Base-by-base conservation (phyloP, 2,797 vertebrate genomes). In the Hozukius guyotensis region DNA sequence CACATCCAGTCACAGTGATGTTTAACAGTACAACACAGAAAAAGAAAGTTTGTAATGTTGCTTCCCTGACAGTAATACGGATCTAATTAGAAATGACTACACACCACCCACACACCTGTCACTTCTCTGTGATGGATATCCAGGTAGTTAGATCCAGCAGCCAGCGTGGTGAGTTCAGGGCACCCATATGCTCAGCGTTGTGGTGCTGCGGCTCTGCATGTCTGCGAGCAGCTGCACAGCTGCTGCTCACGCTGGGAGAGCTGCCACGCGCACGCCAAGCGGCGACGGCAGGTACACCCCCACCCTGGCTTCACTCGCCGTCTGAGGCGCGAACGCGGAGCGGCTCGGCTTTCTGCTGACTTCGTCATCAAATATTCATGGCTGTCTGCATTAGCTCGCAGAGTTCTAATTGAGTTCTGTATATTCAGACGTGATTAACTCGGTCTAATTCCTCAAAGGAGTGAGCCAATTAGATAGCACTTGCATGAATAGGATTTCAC, bases 371-470 rank as follows among this genome's bases (percentile, higher is more conserved):
- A 95, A 95, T 95, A 96, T 95, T 95, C 93, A 95, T 94, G 90
- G 90, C 88, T 90, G 91, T 94, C 94, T 95, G 92, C 94, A 91
- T 95, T 95, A 94, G 93, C 94, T 94, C 31, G 86, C 93, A 78
- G 90, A 92, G 87, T 90, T 91, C 94, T 95, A 95, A 96, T 95
- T 95, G 95, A 96, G 93, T 94, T 95, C 92, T 94, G 94, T 94
- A 95, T 94, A 94, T 94, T 94, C 94, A 95, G 94, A 94, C 93
- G 60, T 95, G 92, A 95, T 95, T 95, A 95, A 94, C 91, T 92
- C 89, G 85, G 88, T 93, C 90, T 93, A 94, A 95, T 95, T 95
- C 94, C 95, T 96, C 95, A 96, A 95, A 96, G 95, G 95, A 95
- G 93, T 85, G 90, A 91, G 93, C 93, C 94, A 94, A 94, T 95